These are phyloP conservation scores for Lithobates sylvaticus DNA, from an alignment of 2,797 vertebrate species.

Conservation along the genomic window DNA sequence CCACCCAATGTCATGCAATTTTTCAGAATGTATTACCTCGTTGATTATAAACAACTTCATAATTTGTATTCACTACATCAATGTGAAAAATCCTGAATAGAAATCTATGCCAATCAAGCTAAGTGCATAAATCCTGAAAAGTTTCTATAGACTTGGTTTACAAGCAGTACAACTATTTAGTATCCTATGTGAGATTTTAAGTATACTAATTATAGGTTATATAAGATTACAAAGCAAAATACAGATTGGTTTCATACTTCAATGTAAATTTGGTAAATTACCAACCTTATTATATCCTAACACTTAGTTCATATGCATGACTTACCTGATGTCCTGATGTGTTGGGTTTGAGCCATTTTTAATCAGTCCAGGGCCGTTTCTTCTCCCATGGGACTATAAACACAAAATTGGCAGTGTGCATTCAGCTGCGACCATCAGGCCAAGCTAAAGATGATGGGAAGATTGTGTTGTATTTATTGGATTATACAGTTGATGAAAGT, in stretches of 20 bases:
- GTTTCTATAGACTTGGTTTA: too few relatives aligned
- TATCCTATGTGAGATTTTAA: too few relatives aligned
- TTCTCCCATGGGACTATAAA: conserved; percentile 29
- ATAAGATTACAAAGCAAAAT: not conserved
- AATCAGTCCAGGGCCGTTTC: conserved; percentile 18
- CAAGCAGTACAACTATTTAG: too few relatives aligned
- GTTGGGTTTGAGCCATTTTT: conserved; percentile 17
- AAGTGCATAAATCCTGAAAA: too few relatives aligned
- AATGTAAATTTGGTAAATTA: not conserved
- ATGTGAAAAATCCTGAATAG: too few relatives aligned
- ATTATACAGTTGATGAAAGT: conserved; percentile 55
- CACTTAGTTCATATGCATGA: conserved; percentile 6
- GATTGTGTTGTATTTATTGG: conserved; percentile 49
- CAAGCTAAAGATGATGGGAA: conserved; percentile 35
- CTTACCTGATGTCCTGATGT: conserved; percentile 15
- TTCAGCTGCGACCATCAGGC: conserved; percentile 55
- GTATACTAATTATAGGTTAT: too few relatives aligned
- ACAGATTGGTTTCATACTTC: too few relatives aligned
- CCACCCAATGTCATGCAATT: too few relatives aligned
- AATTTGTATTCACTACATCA: too few relatives aligned
- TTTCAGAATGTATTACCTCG: too few relatives aligned
- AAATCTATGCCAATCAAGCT: too few relatives aligned
- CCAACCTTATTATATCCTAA: not conserved
- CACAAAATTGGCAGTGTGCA: conserved; percentile 40
- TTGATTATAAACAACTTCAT: too few relatives aligned